Base-by-base conservation (phyloP, 2,888 invertebrate genomes). In the Thyatira batis region DNA sequence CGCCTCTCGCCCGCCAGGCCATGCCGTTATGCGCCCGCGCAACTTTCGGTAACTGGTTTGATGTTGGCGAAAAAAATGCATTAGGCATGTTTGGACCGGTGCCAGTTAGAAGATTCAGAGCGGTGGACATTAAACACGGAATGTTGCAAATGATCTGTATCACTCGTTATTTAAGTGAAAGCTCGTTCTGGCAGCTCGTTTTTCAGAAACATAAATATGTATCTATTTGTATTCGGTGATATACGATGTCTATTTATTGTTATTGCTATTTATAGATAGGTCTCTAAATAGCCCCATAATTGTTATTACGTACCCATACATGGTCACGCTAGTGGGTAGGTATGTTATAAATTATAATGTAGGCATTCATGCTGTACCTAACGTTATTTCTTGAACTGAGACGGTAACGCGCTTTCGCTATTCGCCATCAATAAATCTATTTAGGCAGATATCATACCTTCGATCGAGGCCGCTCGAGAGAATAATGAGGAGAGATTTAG, bases 41-140 rank as follows among this genome's bases (percentile, higher is more conserved):
- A 76, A 80, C 82, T 86, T 86, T 86, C 82, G 85, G 84, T 82
- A 84, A 87, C 85, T 78, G 78, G 83, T 84, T 75, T 61, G 57
- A 57, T 69, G 65, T 73, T 79, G 70, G 82, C 81, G 66, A 71
- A 85, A 85, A 84, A 87, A 81, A 76, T 75, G 72, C 73, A 75
- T 63, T 61, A 65, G 71, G 73, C 74, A 76, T 63, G 58, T 57
- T 73, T 80, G 75, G 70, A 76, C 65, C 71, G 65, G 60, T 73
- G 74, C 78, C 76, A 73, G 60, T 67, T 72, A 67, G 67, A 67
- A 60, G 65, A 73, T 69, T 71, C 62, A 56, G 56, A 62, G 59
- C 71, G 63, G 65, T 69, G 66, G 66, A 74, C 76, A 77, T 80
- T 71, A 78, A 76, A 78, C 67, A 71, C 71, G 67, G 69, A 77